Base-by-base conservation (phyloP, 2,113 vertebrate genomes). In the Coregonus clupeaformis region DNA sequence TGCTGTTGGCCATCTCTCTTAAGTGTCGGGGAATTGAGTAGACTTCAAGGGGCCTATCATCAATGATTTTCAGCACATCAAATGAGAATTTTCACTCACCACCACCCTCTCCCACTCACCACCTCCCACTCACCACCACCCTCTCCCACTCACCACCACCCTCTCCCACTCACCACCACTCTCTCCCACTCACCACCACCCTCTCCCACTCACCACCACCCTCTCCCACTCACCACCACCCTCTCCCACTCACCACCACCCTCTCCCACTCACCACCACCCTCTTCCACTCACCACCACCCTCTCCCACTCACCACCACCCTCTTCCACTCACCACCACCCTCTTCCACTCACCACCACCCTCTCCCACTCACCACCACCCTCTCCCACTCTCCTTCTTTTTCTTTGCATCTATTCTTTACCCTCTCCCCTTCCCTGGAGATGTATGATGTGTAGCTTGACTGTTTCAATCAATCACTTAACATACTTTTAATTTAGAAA, bases 281-380 rank as follows among this genome's bases (percentile, higher is more conserved):
- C 65, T 36, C 2, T 7, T 18, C 6, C 6, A 0, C 29, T 29
- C 29, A n/a, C n/a, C n/a, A n/a, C n/a, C n/a, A 32, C 5, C 6
- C 30, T 32, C 30, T 1, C 7, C 6, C 1, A 6, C 32, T 32
- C 0, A 1, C 32, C 7, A 5, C 7, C 32, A 1, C 1, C 32
- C 1, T 32, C 32, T 32, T 6, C 32, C 6, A n/a, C 32, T 6
- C 30, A 1, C 5, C 1, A 5, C 6, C 30, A 0, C 6, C 30
- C 1, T 32, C 30, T 6, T 32, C 30, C n/a, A n/a, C n/a, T n/a
- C n/a, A n/a, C n/a, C n/a, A n/a, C 6, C 30, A 1, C 5, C 0
- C 5, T 6, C 30, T 32, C 30, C 0, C 1, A 5, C 5, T 32
- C 5, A 6, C 3, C 30, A 6, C 5, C 3, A 3, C 6, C 30